phyloP scores from a whole-genome alignment of 1,140 invertebrate genomes.

The Drosophila leontia region DNA sequence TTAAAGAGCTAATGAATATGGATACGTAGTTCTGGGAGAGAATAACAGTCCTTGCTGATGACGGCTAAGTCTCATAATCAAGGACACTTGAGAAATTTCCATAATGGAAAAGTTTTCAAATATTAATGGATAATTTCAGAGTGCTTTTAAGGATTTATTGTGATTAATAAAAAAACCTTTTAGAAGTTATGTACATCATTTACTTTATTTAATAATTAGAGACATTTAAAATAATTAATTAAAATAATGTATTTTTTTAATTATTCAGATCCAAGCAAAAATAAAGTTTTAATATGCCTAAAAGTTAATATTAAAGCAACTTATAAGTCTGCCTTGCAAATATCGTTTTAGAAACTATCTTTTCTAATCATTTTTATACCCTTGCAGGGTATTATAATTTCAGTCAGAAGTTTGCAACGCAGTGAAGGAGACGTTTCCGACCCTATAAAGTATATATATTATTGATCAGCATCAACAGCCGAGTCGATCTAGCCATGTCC shows the following conservation, averaged over 20 bases:
- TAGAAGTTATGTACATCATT: neutral
- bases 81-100: neutral
- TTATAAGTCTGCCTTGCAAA: neutral
- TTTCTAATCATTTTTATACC: too few species aligned
- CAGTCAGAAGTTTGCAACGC: too few species aligned
- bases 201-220: neutral
- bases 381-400: too few species aligned
- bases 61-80: neutral
- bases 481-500: too few species aligned
- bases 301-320: too few species aligned
- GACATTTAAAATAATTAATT: neutral
- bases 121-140: neutral
- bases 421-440: too few species aligned
- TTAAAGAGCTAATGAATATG: conserved; percentile 22
- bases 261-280: neutral
- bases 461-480: too few species aligned
- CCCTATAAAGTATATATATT: too few species aligned
- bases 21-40: neutral
- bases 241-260: too few species aligned
- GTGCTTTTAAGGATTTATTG: neutral
- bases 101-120: neutral
- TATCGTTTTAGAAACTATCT: neutral
- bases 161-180: neutral
- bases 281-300: neutral
- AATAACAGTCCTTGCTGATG: conserved; percentile 9